Evolutionary conservation across 2,113 vertebrate species (phyloP), one percentile per base, ranked within the genome.

Genomic region (Rhinopomastus cyanomelas): DNA sequence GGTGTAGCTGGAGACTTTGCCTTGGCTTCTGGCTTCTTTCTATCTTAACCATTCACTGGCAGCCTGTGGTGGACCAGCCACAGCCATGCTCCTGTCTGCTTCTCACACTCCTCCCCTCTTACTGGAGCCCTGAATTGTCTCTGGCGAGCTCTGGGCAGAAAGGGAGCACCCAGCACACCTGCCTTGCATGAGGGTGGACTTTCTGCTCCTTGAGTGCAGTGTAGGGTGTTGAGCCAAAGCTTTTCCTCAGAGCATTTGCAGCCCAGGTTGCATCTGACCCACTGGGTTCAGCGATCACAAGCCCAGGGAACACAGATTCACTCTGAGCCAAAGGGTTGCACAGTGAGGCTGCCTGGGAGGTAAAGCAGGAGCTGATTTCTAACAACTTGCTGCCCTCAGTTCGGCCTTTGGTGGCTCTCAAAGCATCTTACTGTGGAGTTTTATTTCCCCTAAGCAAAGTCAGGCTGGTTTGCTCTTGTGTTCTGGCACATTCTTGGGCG

Each of bases 1-100:
- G 91, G 78, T 29, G 48, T 57, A 67, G 71, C 81, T 89, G 67
- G 34, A 89, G 89, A 57, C 81, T 79, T 8, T 84, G 79, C 44
- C 53, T 85, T 94, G 90, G 86, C 67, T 36, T 34, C 16, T 60
- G 49, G n/a, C 49, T 76, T 23, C 53, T 68, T 55, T 34, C 68
- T 83, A 11, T 13, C 72, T 93, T 91, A 94, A 93, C 91, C 86
- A 83, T 88, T 94, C 53, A 36, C 67, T 57, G 55, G 64, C 68
- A 94, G 60, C 57, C 34, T 39, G 52, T 0, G 2, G 7, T 15
- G 36, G 27, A 12, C 51, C 37, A 53, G 60, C 25, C 22, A 1
- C 49, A 29, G 19, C 16, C 46, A 4, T 5, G 0, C 72, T 37
- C 30, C 69, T 20, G 23, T 75, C 7, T 1, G 6, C 30, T 81